phyloP scores from a whole-genome alignment of 2,888 invertebrate species.

The Hypomecis punctinalis region DNA sequence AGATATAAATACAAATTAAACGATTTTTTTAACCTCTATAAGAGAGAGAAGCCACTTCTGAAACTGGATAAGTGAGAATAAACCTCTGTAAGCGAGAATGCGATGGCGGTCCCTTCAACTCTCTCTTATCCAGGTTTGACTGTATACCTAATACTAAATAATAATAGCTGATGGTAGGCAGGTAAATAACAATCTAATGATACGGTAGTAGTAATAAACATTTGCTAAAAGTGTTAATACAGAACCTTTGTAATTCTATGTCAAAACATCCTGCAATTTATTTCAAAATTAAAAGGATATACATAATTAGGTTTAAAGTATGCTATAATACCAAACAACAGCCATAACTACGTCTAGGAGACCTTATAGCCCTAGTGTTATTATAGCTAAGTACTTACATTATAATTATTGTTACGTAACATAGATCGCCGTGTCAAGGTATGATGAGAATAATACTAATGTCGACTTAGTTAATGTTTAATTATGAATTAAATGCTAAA shows the following conservation, averaged over 20 bases:
- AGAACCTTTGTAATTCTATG: conserved; percentile 4
- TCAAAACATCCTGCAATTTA: conserved; percentile 34
- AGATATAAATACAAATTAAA: no score
- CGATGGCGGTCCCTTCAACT: no score
- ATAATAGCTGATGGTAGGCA: no score
- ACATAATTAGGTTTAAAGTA: conserved; percentile 11
- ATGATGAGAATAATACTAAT: conserved; percentile 20
- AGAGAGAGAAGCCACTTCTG: no score
- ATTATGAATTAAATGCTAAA: conserved; percentile 15
- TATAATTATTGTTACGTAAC: conserved; percentile 33
- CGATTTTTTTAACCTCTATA: no score
- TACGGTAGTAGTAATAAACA: no score
- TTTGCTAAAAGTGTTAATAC: no score
- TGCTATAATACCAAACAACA: conserved; percentile 27
- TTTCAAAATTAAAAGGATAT: conserved; percentile 10
- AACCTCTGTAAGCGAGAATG: no score
- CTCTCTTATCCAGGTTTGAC: no score
- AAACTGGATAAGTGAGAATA: no score
- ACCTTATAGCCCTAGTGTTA: conserved; percentile 21
- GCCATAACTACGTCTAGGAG: conserved; percentile 13
- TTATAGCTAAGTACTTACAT: conserved; percentile 14
- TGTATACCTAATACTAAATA: no score
- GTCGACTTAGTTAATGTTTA: conserved; percentile 19
- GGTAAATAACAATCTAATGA: no score
- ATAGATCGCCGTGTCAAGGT: conserved; percentile 38